Evolutionary conservation across 2,113 vertebrate genomes (phyloP), one percentile per base, ranked within the genome.

Genomic region (Cyanoderma ruficeps): DNA sequence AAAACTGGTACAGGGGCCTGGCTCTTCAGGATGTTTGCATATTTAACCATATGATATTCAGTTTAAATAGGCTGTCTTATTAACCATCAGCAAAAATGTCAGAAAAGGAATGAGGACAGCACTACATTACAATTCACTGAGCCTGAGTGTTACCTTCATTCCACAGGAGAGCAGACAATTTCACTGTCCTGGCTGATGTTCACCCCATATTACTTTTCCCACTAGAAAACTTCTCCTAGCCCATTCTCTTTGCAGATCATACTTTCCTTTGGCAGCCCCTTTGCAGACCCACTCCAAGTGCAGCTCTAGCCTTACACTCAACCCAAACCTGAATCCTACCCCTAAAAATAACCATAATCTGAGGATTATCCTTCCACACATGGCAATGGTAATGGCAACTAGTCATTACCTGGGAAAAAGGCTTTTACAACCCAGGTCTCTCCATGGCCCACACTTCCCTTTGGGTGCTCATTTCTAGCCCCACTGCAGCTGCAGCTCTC

Each of bases 271-370:
- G 22, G n/a, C 57, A 82, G 60, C 31, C 19, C 60, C 74, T 69
- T 65, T 65, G 50, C 27, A 61, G 49, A 50, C 33, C 47, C 44
- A 46, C 25, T 76, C 47, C 33, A 89, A 2, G 33, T 53, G 46
- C 59, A 83, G 53, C 57, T 86, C 53, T 33, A 37, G 47, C 49
- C 59, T 95, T 83, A 86, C 30, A 33, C 46, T 87, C 50, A 35
- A 61, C 33, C 72, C 72, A 86, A 93, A 95, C 63, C 80, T 93
- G 84, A 87, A 89, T 61, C 44, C 41, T 57, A 77, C 65, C 16
- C 42, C 84, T 94, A 93, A 95, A 89, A 93, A 93, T 93, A 94
- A 70, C 81, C 37, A 42, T 93, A 91, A 83, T 65, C 92, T 77
- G 46, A 46, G 87, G 90, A 94, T 93, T 94, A 94, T 89, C 64